A percentile compares a stretch with the other conserved stretches of the same genome.
phyloP scores from a whole-genome alignment of 2,797 vertebrate species.

The Aeoliscus strigatus region DNA sequence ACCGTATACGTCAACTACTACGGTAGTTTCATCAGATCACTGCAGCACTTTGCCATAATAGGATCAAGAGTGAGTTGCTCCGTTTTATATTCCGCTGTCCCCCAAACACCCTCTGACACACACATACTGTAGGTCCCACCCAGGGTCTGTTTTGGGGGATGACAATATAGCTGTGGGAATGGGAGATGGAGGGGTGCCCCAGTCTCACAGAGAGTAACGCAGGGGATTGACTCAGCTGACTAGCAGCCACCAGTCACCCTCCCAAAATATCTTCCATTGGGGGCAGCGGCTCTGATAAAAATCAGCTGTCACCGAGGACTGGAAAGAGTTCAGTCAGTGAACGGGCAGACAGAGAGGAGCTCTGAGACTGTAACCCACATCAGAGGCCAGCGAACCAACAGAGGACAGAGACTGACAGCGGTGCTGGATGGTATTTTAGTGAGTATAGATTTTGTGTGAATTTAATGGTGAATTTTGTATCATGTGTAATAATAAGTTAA shows the following conservation, averaged over 20 bases:
- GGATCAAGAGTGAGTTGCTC: not conserved
- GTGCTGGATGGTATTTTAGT: slow-evolving; percentile 40
- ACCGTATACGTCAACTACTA: not conserved
- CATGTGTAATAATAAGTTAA: no score
- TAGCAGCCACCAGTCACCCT: slow-evolving; percentile 60
- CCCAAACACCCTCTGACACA: slow-evolving; percentile 35
- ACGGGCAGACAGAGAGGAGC: slow-evolving; percentile 34
- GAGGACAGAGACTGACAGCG: slow-evolving; percentile 18
- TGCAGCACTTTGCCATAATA: slow-evolving; percentile 26
- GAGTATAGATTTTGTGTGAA: slow-evolving; percentile 38
- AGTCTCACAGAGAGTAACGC: slow-evolving; percentile 50
- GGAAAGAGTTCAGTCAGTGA: slow-evolving; percentile 52
- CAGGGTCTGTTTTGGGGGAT: slow-evolving; percentile 53
- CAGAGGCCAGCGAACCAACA: slow-evolving; percentile 17
- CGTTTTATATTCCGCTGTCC: slow-evolving; percentile 9
- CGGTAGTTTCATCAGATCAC: not conserved
- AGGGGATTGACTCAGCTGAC: slow-evolving; percentile 73
- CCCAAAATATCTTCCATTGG: slow-evolving; percentile 82
- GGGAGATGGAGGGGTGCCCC: slow-evolving; percentile 52
- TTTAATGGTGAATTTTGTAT: no score
- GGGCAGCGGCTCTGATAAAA: slow-evolving; percentile 75
- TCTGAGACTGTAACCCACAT: slow-evolving; percentile 23
- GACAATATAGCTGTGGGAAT: slow-evolving; percentile 64
- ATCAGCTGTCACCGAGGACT: slow-evolving; percentile 78
- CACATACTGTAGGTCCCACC: slow-evolving; percentile 48